These are phyloP conservation scores for Drosophila pseudoananassae DNA, from an alignment of 1,140 invertebrate species.

Conservation along the genomic window DNA sequence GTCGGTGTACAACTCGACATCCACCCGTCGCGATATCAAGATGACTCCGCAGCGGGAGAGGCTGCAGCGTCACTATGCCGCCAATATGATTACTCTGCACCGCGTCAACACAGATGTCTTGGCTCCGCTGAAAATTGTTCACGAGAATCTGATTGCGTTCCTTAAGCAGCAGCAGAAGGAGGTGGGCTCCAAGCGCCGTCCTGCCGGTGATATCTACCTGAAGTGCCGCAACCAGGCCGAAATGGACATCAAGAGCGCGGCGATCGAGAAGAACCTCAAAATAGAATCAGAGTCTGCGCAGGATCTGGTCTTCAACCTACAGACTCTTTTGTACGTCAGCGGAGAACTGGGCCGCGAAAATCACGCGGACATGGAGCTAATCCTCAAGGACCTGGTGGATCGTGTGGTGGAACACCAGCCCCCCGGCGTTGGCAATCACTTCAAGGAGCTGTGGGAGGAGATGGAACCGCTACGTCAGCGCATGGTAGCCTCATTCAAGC, in stretches of 20 bases:
- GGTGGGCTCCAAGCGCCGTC: neutral
- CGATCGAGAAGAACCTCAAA: neutral
- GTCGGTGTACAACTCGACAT: neutral
- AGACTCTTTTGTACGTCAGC: constrained; percentile 50
- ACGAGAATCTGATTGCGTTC: constrained; percentile 17
- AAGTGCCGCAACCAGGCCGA: constrained; percentile 51
- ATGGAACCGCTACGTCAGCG: constrained; percentile 14
- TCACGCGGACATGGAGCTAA: constrained; percentile 24
- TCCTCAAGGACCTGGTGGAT: constrained; percentile 25
- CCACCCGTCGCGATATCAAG: constrained; percentile 38
- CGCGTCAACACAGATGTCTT: constrained; percentile 46
- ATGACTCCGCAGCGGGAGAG: constrained; percentile 15
- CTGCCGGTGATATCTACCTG: constrained; percentile 20
- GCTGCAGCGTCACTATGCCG: constrained; percentile 34
- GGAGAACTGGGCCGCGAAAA: constrained; percentile 35
- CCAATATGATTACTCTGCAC: constrained; percentile 43
- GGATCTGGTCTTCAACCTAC: constrained; percentile 35
- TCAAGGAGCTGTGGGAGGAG: constrained; percentile 3
- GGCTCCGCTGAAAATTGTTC: constrained; percentile 27
- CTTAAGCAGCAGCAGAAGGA: constrained; percentile 5
- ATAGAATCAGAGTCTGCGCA: constrained; percentile 9
- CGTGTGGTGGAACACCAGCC: constrained; percentile 20
- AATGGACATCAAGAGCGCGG: constrained; percentile 33
- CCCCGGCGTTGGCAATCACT: neutral
- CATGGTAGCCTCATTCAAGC: constrained; percentile 7